Evolutionary conservation across 2,797 vertebrate genomes (phyloP).

Genomic region (Lindbergichthys nudifrons): DNA sequence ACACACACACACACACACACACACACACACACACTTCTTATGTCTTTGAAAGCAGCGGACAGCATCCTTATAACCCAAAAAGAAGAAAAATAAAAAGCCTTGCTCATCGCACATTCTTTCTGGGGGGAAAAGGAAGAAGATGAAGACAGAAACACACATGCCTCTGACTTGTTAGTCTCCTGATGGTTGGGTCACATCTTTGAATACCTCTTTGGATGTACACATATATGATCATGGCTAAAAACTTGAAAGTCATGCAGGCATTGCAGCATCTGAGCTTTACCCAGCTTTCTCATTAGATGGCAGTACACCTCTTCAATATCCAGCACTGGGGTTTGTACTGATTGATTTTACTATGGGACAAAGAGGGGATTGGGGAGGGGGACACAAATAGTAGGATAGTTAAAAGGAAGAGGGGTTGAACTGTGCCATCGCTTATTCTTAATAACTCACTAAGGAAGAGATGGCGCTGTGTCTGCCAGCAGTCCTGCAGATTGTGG

Average conservation of each 20-base stretch:
- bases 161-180: background rate
- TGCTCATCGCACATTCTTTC: conserved; percentile 18
- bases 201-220: background rate
- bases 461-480: conserved; percentile 92
- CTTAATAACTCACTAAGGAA: conserved; percentile 92
- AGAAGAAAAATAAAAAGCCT: background rate
- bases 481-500: conserved; percentile 91
- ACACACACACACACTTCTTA: background rate
- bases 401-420: conserved; percentile 5
- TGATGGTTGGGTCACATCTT: background rate
- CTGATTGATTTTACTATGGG: background rate
- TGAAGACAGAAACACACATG: conserved; percentile 8
- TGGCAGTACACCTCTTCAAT: conserved; percentile 47
- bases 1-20: too few species aligned
- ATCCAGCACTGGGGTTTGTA: background rate
- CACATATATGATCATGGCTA: background rate
- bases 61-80: background rate
- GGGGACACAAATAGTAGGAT: background rate
- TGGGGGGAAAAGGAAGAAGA: conserved; percentile 1
- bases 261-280: conserved; percentile 17
- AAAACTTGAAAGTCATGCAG: conserved; percentile 1
- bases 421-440: conserved; percentile 50
- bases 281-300: conserved; percentile 53
- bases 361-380: background rate
- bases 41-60: background rate